phyloP scores from a whole-genome alignment of 2,888 invertebrate species.

The Papilio demoleus region DNA sequence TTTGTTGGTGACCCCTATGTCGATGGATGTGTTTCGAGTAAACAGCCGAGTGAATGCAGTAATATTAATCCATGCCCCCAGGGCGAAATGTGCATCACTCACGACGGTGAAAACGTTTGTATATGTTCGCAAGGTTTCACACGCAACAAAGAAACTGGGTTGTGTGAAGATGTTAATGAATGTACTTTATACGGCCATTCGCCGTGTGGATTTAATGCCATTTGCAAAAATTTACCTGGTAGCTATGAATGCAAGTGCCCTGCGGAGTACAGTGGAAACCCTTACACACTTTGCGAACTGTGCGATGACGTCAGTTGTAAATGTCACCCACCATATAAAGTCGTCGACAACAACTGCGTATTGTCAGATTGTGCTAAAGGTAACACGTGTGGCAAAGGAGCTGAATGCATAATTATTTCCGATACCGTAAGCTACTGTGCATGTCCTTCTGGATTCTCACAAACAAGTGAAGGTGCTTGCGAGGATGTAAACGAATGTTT shows the following conservation, averaged over 20 bases:
- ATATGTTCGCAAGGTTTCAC: constrained; percentile 94
- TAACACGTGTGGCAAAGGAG: constrained; percentile 92
- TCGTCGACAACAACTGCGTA: constrained; percentile 92
- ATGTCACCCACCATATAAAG: constrained; percentile 94
- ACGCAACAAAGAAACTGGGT: constrained; percentile 88
- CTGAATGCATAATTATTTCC: constrained; percentile 95
- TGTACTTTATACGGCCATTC: constrained; percentile 90
- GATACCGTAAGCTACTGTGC: constrained; percentile 96
- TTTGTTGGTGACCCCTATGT: constrained; percentile 91
- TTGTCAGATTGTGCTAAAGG: constrained; percentile 92
- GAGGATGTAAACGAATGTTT: constrained; percentile 93
- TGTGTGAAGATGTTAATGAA: constrained; percentile 94
- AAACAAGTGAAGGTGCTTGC: constrained; percentile 91
- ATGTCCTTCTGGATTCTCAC: constrained; percentile 93
- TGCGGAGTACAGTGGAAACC: constrained; percentile 94
- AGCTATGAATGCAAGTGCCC: constrained; percentile 97
- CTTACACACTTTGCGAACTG: constrained; percentile 93
- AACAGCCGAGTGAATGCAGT: constrained; percentile 88
- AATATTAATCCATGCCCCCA: constrained; percentile 90
- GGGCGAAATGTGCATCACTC: constrained; percentile 93
- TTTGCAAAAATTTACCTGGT: constrained; percentile 96
- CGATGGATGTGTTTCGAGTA: constrained; percentile 88
- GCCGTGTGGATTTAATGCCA: constrained; percentile 93
- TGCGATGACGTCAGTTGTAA: constrained; percentile 93
- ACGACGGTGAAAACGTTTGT: constrained; percentile 92